These are phyloP conservation scores for Amblyopsis hoosieri DNA, from an alignment of 2,797 vertebrate genomes.

Conservation along the genomic window DNA sequence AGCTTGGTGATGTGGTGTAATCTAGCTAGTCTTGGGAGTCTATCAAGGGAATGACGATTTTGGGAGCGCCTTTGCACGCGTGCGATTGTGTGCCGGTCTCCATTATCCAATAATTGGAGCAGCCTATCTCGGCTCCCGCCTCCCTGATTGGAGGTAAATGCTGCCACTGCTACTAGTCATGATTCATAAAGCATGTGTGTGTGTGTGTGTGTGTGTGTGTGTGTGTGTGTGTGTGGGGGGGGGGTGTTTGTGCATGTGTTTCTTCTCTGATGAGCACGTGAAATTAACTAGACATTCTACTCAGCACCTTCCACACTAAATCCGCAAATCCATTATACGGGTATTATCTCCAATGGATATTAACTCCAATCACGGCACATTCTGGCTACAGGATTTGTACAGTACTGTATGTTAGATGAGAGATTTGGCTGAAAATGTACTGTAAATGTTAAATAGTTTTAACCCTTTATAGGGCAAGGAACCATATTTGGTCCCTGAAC, in stretches of 20 bases:
- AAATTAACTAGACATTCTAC: constrained; percentile 6
- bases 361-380: too few relatives aligned
- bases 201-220: constrained; percentile 3
- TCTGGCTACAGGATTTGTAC: too few relatives aligned
- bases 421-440: too few relatives aligned
- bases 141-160: constrained; percentile 35
- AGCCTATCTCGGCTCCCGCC: constrained; percentile 9
- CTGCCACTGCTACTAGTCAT: constrained; percentile 6
- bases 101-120: constrained; percentile 40
- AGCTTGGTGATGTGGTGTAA: constrained; percentile 20
- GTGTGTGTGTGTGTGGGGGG: background rate
- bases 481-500: too few relatives aligned
- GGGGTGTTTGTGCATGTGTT: background rate
- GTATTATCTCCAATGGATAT: background rate
- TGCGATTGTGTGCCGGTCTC: constrained; percentile 13
- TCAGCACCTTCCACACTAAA: background rate
- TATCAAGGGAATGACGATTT: background rate
- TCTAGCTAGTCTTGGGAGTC: constrained; percentile 24
- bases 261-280: background rate
- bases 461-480: too few relatives aligned
- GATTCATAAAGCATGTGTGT: background rate
- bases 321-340: background rate
- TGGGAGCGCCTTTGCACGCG: background rate
- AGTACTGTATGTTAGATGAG: too few relatives aligned
- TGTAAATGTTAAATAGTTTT: too few relatives aligned